Conservation (phyloP, 1,140 invertebrate genomes). For the Drosophila neocordata region DNA sequence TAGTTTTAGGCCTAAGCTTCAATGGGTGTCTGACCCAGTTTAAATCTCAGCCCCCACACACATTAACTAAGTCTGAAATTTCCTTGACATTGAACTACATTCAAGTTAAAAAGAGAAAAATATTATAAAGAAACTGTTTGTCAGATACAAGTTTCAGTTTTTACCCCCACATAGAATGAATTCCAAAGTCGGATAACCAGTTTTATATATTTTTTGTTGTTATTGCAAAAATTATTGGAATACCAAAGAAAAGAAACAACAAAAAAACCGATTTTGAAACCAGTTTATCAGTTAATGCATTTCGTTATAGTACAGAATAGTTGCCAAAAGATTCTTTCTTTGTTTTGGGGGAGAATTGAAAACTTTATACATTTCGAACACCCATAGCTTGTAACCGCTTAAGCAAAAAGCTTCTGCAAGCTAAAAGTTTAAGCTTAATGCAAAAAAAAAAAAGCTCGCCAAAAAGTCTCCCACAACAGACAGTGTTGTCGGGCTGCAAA, state of each 20-base stretch:
- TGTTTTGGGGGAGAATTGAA: neutral
- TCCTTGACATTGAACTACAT: slow-evolving; percentile 75
- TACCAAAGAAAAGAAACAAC: neutral
- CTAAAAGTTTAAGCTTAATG: neutral
- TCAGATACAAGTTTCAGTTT: slow-evolving; percentile 32
- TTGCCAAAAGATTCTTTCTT: neutral
- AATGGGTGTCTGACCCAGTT: slow-evolving; percentile 28
- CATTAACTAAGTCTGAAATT: slow-evolving; percentile 33
- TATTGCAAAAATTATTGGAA: slow-evolving; percentile 6
- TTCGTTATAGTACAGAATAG: neutral
- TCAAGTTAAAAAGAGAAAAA: slow-evolving; percentile 31
- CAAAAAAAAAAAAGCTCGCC: slow-evolving; percentile 40
- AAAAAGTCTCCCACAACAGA: slow-evolving; percentile 17
- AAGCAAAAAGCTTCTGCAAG: neutral
- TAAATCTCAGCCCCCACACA: slow-evolving; percentile 20
- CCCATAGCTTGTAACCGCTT: neutral
- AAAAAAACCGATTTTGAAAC: neutral
- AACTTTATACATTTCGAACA: neutral
- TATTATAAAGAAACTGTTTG: neutral
- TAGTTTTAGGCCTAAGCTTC: slow-evolving; percentile 35
- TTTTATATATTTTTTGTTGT: slow-evolving; percentile 28
- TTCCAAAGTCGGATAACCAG: slow-evolving; percentile 58
- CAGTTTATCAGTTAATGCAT: neutral
- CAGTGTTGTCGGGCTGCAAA: slow-evolving; percentile 58
- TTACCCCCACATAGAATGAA: slow-evolving; percentile 48